These are phyloP conservation scores for Psittacara wagleri DNA, from an alignment of 2,113 vertebrate genomes.

Conservation along the genomic window DNA sequence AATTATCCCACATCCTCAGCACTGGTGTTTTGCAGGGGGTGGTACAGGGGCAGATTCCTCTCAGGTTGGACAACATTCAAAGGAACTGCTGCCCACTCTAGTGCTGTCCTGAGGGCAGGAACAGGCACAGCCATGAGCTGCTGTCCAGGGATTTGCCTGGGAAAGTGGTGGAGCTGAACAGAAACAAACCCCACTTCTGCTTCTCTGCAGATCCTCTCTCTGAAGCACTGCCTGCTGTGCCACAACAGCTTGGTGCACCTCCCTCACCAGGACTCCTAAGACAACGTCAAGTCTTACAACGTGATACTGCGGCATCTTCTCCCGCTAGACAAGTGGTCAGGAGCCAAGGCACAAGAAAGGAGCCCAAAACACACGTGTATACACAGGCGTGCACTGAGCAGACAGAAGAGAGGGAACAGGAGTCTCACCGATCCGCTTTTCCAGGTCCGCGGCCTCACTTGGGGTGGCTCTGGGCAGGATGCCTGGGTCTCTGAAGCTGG, in stretches of 20 bases:
- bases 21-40: fast-evolving
- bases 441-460: slow-evolving; percentile 90
- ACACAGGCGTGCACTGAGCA: too few relatives aligned
- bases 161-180: not conserved
- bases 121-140: not conserved
- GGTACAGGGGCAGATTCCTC: not conserved
- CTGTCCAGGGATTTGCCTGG: not conserved
- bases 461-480: slow-evolving; percentile 93
- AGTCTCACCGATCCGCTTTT: slow-evolving; percentile 89
- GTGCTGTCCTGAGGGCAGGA: not conserved
- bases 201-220: not conserved
- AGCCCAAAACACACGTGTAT: not conserved
- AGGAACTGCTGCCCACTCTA: too few relatives aligned
- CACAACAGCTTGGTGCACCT: not conserved
- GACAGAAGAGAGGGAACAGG: not conserved
- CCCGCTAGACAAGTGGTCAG: not conserved
- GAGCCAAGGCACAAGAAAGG: not conserved
- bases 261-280: not conserved
- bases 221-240: not conserved
- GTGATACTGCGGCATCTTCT: not conserved
- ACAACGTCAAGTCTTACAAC: not conserved
- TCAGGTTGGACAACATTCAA: not conserved
- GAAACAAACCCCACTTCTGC: not conserved
- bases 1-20: not conserved
- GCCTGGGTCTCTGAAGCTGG: slow-evolving; percentile 93